A percentile compares a stretch with the other conserved stretches of the same genome.
Conservation (phyloP, 2,113 vertebrate species). For the Plecotus auritus region DNA sequence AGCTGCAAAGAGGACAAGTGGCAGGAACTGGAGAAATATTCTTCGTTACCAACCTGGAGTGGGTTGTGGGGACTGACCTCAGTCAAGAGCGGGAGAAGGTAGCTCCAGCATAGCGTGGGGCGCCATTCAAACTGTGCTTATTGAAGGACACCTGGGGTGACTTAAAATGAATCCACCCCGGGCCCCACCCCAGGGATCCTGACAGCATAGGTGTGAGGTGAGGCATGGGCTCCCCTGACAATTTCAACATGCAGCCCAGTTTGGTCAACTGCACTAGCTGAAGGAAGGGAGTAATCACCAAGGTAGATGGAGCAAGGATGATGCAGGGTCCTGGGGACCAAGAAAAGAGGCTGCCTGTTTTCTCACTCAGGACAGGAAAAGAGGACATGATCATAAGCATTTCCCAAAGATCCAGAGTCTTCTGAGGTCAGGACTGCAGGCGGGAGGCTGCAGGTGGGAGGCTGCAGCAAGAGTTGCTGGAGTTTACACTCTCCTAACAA, state of each 20-base stretch:
- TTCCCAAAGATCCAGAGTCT: background rate
- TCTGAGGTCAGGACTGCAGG: background rate
- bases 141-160: background rate
- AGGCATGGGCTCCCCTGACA: no score
- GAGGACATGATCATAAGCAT: background rate
- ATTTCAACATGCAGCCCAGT: no score
- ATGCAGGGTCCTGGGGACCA: rapidly evolving
- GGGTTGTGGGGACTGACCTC: no score
- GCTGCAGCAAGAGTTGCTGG: background rate
- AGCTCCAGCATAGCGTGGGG: rapidly evolving
- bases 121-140: rapidly evolving
- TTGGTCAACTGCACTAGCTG: background rate
- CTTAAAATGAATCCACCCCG: background rate
- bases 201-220: no score
- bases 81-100: background rate
- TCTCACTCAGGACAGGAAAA: background rate
- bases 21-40: no score
- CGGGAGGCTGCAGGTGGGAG: background rate
- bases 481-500: no score
- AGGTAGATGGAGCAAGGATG: no score
- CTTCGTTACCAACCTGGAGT: background rate
- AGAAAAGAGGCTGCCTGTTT: background rate
- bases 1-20: background rate
- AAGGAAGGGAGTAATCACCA: no score
- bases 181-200: background rate